Evolutionary conservation across 2,113 vertebrate genomes (phyloP).

Genomic region (Cavia aperea): DNA sequence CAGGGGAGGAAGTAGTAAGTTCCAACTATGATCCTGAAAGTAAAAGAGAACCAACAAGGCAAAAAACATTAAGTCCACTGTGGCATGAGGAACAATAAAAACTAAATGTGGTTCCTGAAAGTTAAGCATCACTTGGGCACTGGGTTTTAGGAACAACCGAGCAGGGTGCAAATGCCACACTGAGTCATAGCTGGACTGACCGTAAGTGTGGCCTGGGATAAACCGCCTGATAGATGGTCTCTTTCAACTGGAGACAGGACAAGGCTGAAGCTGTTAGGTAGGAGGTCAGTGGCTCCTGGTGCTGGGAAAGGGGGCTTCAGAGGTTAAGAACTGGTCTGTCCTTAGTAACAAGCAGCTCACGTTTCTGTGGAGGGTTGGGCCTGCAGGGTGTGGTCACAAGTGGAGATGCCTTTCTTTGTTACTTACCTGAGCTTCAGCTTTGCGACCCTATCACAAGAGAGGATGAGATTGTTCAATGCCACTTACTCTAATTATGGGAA

Average conservation of each 20-base stretch:
- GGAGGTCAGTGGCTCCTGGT: not conserved
- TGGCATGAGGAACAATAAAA: not conserved
- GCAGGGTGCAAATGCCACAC: not conserved
- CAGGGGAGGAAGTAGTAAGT: not conserved
- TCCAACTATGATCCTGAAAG: not conserved
- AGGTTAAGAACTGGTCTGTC: not conserved
- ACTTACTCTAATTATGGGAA: not conserved
- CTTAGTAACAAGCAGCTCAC: not conserved
- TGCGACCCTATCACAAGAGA: not conserved
- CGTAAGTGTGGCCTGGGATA: not conserved
- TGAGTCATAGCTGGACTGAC: not conserved
- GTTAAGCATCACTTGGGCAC: not conserved
- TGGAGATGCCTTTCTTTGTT: not conserved
- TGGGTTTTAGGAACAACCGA: constrained; percentile 3
- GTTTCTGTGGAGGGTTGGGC: not conserved
- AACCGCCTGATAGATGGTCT: not conserved
- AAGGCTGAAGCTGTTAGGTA: not conserved
- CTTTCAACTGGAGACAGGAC: not conserved
- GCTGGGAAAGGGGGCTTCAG: not conserved
- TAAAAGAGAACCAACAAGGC: not conserved
- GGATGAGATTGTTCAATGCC: not conserved
- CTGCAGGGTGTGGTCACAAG: not conserved
- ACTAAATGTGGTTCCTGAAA: not conserved
- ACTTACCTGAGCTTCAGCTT: not conserved
- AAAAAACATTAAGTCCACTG: not conserved